phyloP scores from a whole-genome alignment of 2,888 invertebrate genomes.

The Hemaris fuciformis region DNA sequence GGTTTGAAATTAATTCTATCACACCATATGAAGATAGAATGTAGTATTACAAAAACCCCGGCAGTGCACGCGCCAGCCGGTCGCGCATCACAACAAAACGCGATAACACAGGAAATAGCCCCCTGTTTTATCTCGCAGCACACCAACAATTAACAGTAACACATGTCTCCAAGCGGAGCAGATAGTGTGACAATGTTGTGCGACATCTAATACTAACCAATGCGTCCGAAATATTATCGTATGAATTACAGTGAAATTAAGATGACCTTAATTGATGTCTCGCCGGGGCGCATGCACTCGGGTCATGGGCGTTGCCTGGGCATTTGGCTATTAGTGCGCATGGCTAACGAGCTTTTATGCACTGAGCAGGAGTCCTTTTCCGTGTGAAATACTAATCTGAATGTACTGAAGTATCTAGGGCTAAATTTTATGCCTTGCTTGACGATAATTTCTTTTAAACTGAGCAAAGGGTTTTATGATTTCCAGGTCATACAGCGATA shows the following conservation, averaged over 20 bases:
- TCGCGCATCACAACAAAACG: constrained; percentile 33
- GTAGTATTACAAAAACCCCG: neutral
- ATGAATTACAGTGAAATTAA: neutral
- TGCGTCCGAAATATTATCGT: neutral
- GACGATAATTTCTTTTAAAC: no score
- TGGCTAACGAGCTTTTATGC: neutral
- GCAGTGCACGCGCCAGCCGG: neutral
- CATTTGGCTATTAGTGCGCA: neutral
- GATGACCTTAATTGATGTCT: constrained; percentile 1
- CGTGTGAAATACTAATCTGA: no score
- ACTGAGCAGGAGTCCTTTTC: no score
- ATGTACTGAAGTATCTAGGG: no score
- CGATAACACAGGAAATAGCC: constrained; percentile 62
- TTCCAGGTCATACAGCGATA: no score
- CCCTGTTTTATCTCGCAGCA: constrained; percentile 27
- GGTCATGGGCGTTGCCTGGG: neutral
- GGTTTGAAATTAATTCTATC: neutral
- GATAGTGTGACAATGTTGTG: constrained; percentile 3
- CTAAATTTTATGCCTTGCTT: no score
- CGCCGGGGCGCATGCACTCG: neutral
- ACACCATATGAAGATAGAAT: neutral
- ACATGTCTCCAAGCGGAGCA: neutral
- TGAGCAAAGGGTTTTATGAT: no score
- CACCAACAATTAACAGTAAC: constrained; percentile 17
- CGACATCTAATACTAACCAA: neutral